Conservation (phyloP, 2,797 vertebrate species). For the Hypotaenidia okinawae region DNA sequence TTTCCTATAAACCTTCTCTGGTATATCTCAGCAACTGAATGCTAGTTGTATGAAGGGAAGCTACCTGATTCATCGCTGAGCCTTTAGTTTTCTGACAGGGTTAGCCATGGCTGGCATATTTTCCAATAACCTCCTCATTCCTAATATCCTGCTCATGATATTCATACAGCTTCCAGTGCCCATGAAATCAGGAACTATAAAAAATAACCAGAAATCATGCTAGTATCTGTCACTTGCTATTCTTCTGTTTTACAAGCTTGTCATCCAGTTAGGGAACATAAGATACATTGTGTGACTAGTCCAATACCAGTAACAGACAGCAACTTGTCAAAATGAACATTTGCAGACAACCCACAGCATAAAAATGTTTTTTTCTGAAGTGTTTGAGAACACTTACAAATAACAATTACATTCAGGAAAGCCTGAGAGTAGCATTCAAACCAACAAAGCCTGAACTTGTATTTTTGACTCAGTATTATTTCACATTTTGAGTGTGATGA, state of each 20-base stretch:
- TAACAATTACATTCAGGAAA: slow-evolving; percentile 48
- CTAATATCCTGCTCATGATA: slow-evolving; percentile 16
- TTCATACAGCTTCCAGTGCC: slow-evolving; percentile 2
- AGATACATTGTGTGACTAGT: slow-evolving; percentile 62
- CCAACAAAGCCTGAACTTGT: not conserved
- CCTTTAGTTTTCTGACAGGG: slow-evolving; percentile 38
- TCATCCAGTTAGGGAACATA: slow-evolving; percentile 62
- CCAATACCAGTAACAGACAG: slow-evolving; percentile 70
- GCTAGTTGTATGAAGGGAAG: not conserved
- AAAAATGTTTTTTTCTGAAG: not conserved
- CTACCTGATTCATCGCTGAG: not conserved
- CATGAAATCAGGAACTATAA: slow-evolving; percentile 47
- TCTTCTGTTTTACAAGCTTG: slow-evolving; percentile 69
- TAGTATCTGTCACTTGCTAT: slow-evolving; percentile 66
- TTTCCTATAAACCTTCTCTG: not conserved
- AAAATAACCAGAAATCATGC: slow-evolving; percentile 60
- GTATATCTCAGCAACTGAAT: not conserved
- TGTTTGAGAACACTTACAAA: slow-evolving; percentile 62
- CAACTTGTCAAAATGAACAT: slow-evolving; percentile 71
- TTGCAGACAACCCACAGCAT: slow-evolving; percentile 66
- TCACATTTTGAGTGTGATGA: not conserved
- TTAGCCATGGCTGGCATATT: not conserved
- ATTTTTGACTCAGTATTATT: not conserved
- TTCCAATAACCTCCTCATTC: not conserved
- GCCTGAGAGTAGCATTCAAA: slow-evolving; percentile 25